Evolutionary conservation across 1,140 invertebrate genomes (phyloP), one percentile per base, ranked within the genome.

Genomic region (Zaprionus inermis): DNA sequence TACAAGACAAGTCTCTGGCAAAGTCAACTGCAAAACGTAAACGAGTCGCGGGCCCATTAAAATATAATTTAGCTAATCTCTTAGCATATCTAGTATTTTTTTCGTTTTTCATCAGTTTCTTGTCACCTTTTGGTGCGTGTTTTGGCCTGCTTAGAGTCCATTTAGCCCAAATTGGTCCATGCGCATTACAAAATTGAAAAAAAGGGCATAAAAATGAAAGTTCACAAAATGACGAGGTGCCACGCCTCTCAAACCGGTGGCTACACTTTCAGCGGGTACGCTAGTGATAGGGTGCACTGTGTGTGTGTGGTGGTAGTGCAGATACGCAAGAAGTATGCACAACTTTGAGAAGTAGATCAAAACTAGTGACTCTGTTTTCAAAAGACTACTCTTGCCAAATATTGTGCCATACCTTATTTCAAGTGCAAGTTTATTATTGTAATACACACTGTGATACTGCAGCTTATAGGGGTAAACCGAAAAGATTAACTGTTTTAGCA

Each of bases 31-130:
- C 18, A 57, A 49, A 61, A 69, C 38, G 38, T 16, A 44, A 44
- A 63, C 72, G 63, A 61, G 72, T 74, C 10, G 60, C 55, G 46
- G 34, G 12, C 24, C 69, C 73, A 76, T 76, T 76, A 76, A 76
- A 76, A 76, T 57, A 76, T 67, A 76, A 76, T 76, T 76, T 76
- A 57, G 70, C 38, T 77, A 77, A 77, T 77, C 63, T 67, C 54
- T 55, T 61, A 64, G 63, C 68, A 68, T 69, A 71, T 83, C 72
- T 79, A 64, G 51, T 18, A 30, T 41, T 59, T 59, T 30, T 20
- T 24, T n/a, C 22, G n/a, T 24, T 28, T 57, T 74, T 70, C 28
- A 24, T 11, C 22, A 9, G 28, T 64, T 61, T 72, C 49, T 41
- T 49, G 44, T 46, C 18, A 22, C 34, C 41, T 24, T 78, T 36